Percentiles rank a stretch among this genome's conserved stretches.
These are phyloP conservation scores for Bellardia pandia DNA, from an alignment of 2,888 invertebrate genomes.

Conservation along the genomic window DNA sequence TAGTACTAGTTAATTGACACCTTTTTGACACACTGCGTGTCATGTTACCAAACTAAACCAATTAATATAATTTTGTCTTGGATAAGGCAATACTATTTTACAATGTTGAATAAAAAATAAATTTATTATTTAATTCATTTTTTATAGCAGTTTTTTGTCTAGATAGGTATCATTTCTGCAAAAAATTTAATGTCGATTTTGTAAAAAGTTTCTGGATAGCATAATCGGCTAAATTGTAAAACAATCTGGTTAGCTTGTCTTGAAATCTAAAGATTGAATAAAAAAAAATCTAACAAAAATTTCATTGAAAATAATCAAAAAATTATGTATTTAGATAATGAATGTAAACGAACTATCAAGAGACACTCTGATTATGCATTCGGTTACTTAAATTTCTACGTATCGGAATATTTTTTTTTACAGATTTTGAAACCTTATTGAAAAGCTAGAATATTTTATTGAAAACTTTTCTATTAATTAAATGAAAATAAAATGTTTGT, in stretches of 20 bases:
- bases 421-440: neutral
- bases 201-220: too few species aligned
- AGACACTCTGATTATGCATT: slow-evolving; percentile 1
- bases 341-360: neutral
- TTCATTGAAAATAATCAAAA: slow-evolving; percentile 3
- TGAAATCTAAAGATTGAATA: neutral
- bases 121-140: too few species aligned
- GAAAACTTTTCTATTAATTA: neutral
- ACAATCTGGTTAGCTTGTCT: neutral
- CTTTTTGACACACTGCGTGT: too few species aligned
- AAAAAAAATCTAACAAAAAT: neutral
- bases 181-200: too few species aligned
- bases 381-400: neutral
- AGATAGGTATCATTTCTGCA: too few species aligned
- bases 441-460: slow-evolving; percentile 2
- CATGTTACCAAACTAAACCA: too few species aligned
- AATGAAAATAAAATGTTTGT: neutral
- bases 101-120: too few species aligned
- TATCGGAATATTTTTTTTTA: neutral
- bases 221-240: neutral
- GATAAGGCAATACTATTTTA: too few species aligned
- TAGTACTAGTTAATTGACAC: too few species aligned
- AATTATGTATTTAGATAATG: neutral
- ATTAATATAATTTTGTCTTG: too few species aligned
- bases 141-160: too few species aligned